phyloP scores from a whole-genome alignment of 2,888 invertebrate species.

The Aphidoletes aphidimyza region DNA sequence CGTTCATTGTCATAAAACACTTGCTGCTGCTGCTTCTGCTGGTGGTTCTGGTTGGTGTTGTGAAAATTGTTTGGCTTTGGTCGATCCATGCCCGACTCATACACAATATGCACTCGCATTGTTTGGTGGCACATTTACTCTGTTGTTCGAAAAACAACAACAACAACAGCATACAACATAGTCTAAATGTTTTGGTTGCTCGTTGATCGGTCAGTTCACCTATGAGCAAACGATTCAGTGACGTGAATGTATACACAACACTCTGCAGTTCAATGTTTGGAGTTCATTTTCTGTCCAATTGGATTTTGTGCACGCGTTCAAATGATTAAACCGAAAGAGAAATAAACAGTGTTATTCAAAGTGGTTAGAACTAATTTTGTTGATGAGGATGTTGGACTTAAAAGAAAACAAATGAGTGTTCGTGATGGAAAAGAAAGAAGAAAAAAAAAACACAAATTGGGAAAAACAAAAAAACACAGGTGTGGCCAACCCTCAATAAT shows the following conservation, averaged over 20 bases:
- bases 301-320: too few species aligned
- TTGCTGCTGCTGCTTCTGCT: neutral
- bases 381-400: neutral
- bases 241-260: neutral
- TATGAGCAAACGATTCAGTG: neutral
- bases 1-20: constrained; percentile 53
- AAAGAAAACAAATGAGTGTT: neutral
- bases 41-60: neutral
- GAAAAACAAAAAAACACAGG: too few species aligned
- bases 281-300: neutral
- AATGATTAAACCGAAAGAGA: too few species aligned
- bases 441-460: too few species aligned
- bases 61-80: neutral
- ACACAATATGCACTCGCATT: neutral
- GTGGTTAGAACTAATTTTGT: neutral
- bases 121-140: neutral
- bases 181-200: constrained; percentile 1
- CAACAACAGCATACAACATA: too few species aligned
- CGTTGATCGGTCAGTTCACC: constrained; percentile 4
- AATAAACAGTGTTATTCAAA: too few species aligned
- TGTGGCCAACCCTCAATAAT: neutral
- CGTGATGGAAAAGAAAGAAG: neutral
- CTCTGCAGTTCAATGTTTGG: neutral
- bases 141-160: neutral
- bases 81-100: neutral